Evolutionary conservation across 1,140 invertebrate species (phyloP).

Genomic region (Nasonia vitripennis): DNA sequence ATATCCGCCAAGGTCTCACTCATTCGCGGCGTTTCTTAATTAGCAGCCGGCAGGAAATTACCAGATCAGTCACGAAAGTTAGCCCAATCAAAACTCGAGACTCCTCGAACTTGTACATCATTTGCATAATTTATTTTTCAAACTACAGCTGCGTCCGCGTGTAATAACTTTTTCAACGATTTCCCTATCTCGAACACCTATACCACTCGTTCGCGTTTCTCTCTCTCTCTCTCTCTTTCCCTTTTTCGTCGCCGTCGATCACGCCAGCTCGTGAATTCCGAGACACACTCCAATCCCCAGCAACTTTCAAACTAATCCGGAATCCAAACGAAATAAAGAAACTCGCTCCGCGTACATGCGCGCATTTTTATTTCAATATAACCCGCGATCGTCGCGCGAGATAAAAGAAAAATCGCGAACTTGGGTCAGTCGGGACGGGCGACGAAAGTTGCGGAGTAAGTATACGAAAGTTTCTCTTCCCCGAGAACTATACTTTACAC

Average conservation of each 20-base stretch:
- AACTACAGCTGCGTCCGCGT: too few relatives aligned
- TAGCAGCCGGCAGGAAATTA: not conserved
- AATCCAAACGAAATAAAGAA: not conserved
- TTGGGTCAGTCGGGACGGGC: not conserved
- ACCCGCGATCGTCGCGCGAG: not conserved
- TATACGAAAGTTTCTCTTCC: not conserved
- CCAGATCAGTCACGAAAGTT: not conserved
- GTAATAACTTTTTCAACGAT: too few relatives aligned
- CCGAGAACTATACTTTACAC: too few relatives aligned
- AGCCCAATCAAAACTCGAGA: not conserved
- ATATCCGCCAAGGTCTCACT: not conserved
- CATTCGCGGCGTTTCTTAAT: not conserved
- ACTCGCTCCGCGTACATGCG: not conserved
- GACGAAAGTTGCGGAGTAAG: not conserved
- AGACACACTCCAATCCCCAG: not conserved
- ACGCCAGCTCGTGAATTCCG: not conserved
- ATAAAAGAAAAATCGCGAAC: conserved; percentile 14
- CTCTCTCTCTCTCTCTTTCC: too few relatives aligned
- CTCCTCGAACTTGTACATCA: too few relatives aligned
- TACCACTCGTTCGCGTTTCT: too few relatives aligned
- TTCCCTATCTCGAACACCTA: too few relatives aligned
- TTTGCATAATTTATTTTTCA: too few relatives aligned
- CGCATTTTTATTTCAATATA: not conserved
- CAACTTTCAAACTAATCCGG: too few relatives aligned
- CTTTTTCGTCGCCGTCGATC: not conserved